These are phyloP conservation scores for Protodeltote pygarga DNA, from an alignment of 2,888 invertebrate genomes.

Conservation along the genomic window DNA sequence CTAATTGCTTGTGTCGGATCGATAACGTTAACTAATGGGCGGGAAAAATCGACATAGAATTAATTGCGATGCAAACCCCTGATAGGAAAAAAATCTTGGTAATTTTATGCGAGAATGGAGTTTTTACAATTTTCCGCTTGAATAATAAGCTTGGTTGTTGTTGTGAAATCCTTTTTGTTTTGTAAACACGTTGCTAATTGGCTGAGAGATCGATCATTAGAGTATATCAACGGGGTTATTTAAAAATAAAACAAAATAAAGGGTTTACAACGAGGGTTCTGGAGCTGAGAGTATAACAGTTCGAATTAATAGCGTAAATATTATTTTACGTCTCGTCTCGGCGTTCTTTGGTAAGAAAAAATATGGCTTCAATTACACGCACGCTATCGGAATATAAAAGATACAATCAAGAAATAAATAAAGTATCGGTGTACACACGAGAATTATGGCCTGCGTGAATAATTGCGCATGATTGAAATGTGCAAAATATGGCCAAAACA, in stretches of 20 bases:
- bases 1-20: slow-evolving; percentile 76
- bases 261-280: background rate
- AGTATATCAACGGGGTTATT: slow-evolving; percentile 17
- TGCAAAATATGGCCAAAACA: slow-evolving; percentile 12
- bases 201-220: slow-evolving; percentile 34
- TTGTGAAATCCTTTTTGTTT: slow-evolving; percentile 28
- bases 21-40: slow-evolving; percentile 72
- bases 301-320: slow-evolving; percentile 47
- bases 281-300: slow-evolving; percentile 22
- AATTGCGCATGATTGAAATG: slow-evolving; percentile 30
- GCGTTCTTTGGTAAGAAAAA: slow-evolving; percentile 55
- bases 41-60: slow-evolving; percentile 70
- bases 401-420: slow-evolving; percentile 62
- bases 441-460: slow-evolving; percentile 39
- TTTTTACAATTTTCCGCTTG: slow-evolving; percentile 43
- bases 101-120: slow-evolving; percentile 53
- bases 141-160: slow-evolving; percentile 35
- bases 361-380: slow-evolving; percentile 65
- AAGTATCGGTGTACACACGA: slow-evolving; percentile 49
- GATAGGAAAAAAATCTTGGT: slow-evolving; percentile 47
- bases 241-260: slow-evolving; percentile 15
- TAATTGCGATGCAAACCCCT: slow-evolving; percentile 62
- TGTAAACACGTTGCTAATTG: slow-evolving; percentile 40
- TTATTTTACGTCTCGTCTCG: slow-evolving; percentile 48
- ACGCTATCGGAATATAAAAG: slow-evolving; percentile 63